These are phyloP conservation scores for Ditylenchus dipsaci DNA, from an alignment of 1,140 invertebrate genomes.

Conservation along the genomic window DNA sequence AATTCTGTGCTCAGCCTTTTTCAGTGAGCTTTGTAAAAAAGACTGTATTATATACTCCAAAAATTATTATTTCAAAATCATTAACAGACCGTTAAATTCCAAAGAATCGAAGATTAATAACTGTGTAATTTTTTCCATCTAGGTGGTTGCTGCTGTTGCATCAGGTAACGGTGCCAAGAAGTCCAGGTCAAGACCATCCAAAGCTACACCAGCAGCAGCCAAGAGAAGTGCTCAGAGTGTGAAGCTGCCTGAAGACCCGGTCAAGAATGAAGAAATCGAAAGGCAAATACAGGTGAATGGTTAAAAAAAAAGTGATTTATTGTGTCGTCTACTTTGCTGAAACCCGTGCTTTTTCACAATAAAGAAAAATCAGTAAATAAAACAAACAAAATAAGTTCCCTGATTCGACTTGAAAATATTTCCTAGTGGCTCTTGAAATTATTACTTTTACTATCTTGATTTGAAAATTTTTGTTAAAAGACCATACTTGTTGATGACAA, in stretches of 20 bases:
- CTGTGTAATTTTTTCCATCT: not conserved
- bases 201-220: slow-evolving; percentile 8
- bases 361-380: not conserved
- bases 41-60: too few relatives aligned
- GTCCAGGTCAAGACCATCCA: slow-evolving; percentile 11
- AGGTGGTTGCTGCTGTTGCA: slow-evolving; percentile 22
- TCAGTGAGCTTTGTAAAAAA: too few relatives aligned
- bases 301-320: not conserved
- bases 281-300: slow-evolving; percentile 28
- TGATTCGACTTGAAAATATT: not conserved
- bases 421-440: not conserved
- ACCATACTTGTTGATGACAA: too few relatives aligned
- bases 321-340: not conserved
- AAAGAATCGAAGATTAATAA: too few relatives aligned
- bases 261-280: slow-evolving; percentile 36
- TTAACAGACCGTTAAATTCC: too few relatives aligned
- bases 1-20: not conserved
- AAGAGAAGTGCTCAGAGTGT: slow-evolving; percentile 15
- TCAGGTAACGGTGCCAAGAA: slow-evolving; percentile 8
- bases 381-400: not conserved
- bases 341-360: not conserved
- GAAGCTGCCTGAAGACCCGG: slow-evolving; percentile 18
- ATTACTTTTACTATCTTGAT: not conserved
- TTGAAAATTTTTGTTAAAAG: too few relatives aligned
- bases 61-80: too few relatives aligned